Evolutionary conservation across 1,140 invertebrate species (phyloP).

Genomic region (Penaeus vannamei): DNA sequence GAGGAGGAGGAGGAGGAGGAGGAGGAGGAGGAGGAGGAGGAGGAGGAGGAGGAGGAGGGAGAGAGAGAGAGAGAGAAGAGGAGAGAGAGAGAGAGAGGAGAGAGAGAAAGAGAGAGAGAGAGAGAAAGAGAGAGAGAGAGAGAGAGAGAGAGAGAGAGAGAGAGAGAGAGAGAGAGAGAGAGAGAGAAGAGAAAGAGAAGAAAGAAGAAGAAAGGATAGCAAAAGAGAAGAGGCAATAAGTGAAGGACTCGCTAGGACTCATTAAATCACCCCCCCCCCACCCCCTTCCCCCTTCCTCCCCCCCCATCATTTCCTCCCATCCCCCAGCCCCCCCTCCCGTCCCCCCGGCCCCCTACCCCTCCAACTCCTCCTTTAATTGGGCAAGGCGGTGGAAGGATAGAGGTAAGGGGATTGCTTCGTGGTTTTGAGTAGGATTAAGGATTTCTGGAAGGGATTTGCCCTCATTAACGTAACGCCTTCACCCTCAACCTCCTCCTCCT

Average conservation of each 20-base stretch:
- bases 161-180: too few relatives aligned
- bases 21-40: too few relatives aligned
- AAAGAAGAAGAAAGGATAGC: too few relatives aligned
- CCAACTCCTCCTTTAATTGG: not conserved
- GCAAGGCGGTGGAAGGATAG: too few relatives aligned
- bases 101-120: too few relatives aligned
- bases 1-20: too few relatives aligned
- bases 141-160: not conserved
- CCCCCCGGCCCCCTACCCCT: not conserved
- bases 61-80: not conserved
- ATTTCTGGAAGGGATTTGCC: too few relatives aligned
- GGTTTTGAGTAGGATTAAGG: too few relatives aligned
- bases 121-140: not conserved
- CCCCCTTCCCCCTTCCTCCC: not conserved
- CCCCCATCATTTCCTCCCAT: not conserved
- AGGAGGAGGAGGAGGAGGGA: too few relatives aligned
- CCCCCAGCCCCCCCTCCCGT: not conserved
- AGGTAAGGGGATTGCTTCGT: too few relatives aligned
- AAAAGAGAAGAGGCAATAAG: not conserved
- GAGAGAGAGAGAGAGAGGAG: not conserved
- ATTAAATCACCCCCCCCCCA: not conserved
- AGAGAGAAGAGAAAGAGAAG: not conserved
- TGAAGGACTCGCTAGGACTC: not conserved
- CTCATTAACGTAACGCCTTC: not conserved
- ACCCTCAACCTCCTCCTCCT: not conserved